phyloP scores from a whole-genome alignment of 1,140 invertebrate species.

The Piezodorus guildinii region DNA sequence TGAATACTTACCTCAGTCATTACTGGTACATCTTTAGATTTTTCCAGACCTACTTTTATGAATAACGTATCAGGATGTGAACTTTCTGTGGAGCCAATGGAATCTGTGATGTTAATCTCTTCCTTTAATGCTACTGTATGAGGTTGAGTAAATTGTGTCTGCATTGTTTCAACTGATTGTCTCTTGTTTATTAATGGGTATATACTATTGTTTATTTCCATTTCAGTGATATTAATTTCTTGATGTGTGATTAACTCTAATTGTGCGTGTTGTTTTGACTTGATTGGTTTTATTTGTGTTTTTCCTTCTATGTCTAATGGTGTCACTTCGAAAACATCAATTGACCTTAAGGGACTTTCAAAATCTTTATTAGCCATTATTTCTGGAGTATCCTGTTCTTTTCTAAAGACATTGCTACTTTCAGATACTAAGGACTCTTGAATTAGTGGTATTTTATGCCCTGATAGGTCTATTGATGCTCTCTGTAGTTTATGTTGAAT shows the following conservation, averaged over 20 bases:
- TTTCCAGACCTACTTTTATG: background rate
- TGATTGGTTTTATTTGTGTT: constrained; percentile 1
- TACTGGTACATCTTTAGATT: background rate
- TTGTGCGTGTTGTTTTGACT: constrained; percentile 9
- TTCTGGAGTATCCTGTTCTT: background rate
- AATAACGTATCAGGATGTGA: too few species aligned
- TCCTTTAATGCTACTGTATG: constrained; percentile 22
- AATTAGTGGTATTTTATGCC: constrained; percentile 7
- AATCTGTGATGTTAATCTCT: constrained; percentile 19
- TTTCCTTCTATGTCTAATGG: constrained; percentile 13
- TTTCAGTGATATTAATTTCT: constrained; percentile 18
- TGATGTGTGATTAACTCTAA: background rate
- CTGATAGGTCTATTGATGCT: constrained; percentile 16
- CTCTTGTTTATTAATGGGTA: background rate
- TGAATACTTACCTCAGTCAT: constrained; percentile 13
- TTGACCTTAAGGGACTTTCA: constrained; percentile 5
- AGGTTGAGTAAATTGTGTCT: constrained; percentile 8
- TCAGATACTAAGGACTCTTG: background rate
- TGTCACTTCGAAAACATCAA: constrained; percentile 7
- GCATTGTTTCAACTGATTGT: background rate
- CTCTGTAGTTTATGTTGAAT: background rate
- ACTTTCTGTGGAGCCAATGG: background rate
- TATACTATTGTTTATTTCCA: constrained; percentile 1
- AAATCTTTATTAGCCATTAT: background rate
- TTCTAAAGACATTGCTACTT: background rate